phyloP scores from a whole-genome alignment of 2,888 invertebrate species.

The Doris montereyensis region DNA sequence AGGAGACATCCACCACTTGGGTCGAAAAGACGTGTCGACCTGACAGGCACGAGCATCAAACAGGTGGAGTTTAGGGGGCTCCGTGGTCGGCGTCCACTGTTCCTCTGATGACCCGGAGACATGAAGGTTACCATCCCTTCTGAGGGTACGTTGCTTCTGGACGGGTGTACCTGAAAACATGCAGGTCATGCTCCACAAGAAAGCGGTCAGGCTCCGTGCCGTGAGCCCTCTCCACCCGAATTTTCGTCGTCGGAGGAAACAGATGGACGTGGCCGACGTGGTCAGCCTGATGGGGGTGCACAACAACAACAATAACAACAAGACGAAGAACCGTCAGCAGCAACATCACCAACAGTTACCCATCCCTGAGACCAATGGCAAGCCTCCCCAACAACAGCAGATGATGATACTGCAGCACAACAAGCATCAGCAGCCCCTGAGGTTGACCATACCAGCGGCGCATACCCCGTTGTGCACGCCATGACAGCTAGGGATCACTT shows the following conservation, averaged over 20 bases:
- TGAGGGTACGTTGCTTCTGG: constrained; percentile 57
- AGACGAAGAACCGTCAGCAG: background rate
- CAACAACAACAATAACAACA: background rate
- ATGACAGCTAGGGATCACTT: constrained; percentile 38
- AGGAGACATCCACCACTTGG: background rate
- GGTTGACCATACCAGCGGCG: constrained; percentile 39
- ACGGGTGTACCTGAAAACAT: constrained; percentile 56
- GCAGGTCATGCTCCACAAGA: constrained; percentile 58
- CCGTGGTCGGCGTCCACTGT: constrained; percentile 53
- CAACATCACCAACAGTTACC: background rate
- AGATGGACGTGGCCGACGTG: constrained; percentile 54
- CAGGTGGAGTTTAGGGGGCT: constrained; percentile 57
- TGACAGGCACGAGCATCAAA: constrained; percentile 51
- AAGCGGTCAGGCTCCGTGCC: constrained; percentile 48
- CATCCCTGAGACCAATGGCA: background rate
- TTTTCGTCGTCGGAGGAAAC: constrained; percentile 52
- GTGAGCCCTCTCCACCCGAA: constrained; percentile 46
- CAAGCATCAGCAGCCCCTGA: too few species aligned
- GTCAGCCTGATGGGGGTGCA: constrained; percentile 47
- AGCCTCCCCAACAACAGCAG: background rate
- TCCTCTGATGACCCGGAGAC: constrained; percentile 51
- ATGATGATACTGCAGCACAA: constrained; percentile 22
- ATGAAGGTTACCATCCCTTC: constrained; percentile 61
- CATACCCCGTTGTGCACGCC: constrained; percentile 23
- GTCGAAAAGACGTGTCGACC: constrained; percentile 9